A percentile compares a stretch with the other conserved stretches of the same genome.
Evolutionary conservation across 2,888 invertebrate genomes (phyloP).

Genomic region (Tetropium fuscum): DNA sequence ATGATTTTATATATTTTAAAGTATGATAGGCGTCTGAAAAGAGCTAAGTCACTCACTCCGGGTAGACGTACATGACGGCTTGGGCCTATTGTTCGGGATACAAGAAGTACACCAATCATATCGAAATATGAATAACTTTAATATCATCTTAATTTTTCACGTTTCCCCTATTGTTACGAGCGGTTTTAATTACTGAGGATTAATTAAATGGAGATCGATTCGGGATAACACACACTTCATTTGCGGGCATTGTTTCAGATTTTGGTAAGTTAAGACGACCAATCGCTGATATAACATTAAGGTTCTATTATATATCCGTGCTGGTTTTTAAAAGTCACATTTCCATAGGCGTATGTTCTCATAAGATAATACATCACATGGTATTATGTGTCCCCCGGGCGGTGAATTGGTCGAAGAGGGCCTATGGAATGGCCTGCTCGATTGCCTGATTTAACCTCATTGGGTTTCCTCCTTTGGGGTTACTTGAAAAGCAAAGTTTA

Average conservation of each 20-base stretch:
- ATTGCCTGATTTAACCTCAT: no score
- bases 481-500: no score
- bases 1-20: conserved; percentile 55
- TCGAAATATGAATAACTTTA: conserved; percentile 30
- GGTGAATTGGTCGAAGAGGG: no score
- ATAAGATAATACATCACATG: no score
- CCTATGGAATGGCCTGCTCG: no score
- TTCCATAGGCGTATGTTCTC: no score
- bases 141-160: conserved; percentile 20
- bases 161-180: conserved; percentile 21
- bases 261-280: no score
- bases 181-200: conserved; percentile 18
- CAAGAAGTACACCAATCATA: conserved; percentile 38
- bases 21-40: conserved; percentile 54
- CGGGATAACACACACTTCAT: conserved; percentile 6
- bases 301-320: no score
- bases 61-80: conserved; percentile 49
- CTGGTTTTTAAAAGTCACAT: no score
- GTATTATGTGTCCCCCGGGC: no score
- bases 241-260: conserved; percentile 13
- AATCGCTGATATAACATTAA: no score
- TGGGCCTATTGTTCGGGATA: conserved; percentile 47
- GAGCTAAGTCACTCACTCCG: conserved; percentile 49
- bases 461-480: no score
- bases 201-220: conserved; percentile 22